phyloP scores from a whole-genome alignment of 2,113 vertebrate genomes.

The Dasyornis broadbenti region DNA sequence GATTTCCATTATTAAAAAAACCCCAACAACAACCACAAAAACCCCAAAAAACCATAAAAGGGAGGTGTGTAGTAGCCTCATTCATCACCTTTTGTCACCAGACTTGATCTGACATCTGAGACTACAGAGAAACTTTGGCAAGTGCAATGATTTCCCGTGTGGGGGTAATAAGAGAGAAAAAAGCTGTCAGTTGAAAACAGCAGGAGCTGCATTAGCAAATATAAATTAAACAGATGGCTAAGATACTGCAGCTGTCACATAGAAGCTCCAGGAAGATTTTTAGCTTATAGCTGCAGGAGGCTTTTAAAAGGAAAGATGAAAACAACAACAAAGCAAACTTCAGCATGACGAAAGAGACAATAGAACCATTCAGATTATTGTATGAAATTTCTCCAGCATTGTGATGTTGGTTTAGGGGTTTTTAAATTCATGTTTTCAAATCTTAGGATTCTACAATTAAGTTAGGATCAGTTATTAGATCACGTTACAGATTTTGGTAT shows the following conservation, averaged over 20 bases:
- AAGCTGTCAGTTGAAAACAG: constrained; percentile 62
- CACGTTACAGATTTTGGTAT: background rate
- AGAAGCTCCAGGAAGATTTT: constrained; percentile 46
- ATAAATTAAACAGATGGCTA: constrained; percentile 68
- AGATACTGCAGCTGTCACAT: constrained; percentile 59
- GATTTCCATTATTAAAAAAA: background rate
- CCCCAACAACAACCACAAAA: background rate
- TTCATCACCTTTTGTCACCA: constrained; percentile 51
- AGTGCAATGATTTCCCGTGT: constrained; percentile 46
- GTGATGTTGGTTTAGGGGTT: background rate
- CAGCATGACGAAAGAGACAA: background rate
- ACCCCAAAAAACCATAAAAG: background rate
- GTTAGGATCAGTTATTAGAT: background rate
- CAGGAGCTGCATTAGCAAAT: constrained; percentile 66
- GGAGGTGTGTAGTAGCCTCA: background rate
- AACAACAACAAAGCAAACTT: constrained; percentile 42
- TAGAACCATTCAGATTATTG: background rate
- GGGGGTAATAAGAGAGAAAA: constrained; percentile 60
- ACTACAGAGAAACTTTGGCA: constrained; percentile 52
- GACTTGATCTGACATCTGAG: constrained; percentile 46
- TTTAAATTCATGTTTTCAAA: background rate
- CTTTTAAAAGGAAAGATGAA: constrained; percentile 30
- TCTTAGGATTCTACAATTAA: background rate
- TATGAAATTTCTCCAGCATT: background rate
- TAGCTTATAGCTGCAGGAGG: constrained; percentile 47